A percentile compares a stretch with the other conserved stretches of the same genome.
Evolutionary conservation across 2,113 vertebrate species (phyloP).

Genomic region (Mola mola): DNA sequence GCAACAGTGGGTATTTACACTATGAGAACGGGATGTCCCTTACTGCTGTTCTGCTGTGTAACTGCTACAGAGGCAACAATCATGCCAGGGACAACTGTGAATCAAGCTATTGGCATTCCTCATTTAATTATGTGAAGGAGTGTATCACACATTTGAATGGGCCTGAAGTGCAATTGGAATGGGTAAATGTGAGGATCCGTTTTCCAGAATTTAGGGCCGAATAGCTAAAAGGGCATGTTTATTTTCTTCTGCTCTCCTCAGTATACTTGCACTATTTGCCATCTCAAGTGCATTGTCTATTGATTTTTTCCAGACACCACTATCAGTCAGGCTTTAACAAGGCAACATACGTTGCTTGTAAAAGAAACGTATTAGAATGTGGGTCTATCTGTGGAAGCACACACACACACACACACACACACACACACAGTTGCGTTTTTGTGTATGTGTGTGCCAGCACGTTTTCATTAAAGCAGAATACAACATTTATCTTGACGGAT

Average conservation of each 20-base stretch:
- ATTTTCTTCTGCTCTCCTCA: constrained; percentile 55
- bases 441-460: constrained; percentile 18
- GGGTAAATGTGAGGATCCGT: constrained; percentile 71
- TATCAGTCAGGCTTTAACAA: constrained; percentile 79
- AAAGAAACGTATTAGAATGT: constrained; percentile 77
- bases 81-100: constrained; percentile 27
- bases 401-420: no score
- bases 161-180: constrained; percentile 62
- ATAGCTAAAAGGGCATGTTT: constrained; percentile 73
- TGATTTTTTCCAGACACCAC: constrained; percentile 70
- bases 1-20: constrained; percentile 9
- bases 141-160: constrained; percentile 79
- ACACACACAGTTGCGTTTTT: neutral
- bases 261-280: constrained; percentile 54
- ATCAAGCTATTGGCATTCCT: constrained; percentile 53
- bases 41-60: constrained; percentile 7
- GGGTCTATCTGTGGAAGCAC: constrained; percentile 46
- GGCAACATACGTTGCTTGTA: constrained; percentile 72
- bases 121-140: constrained; percentile 65
- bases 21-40: constrained; percentile 13
- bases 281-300: constrained; percentile 69
- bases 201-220: constrained; percentile 55
- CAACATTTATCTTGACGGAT: constrained; percentile 64
- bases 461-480: constrained; percentile 61
- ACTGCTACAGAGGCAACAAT: constrained; percentile 5